A percentile compares a stretch with the other conserved stretches of the same genome.
phyloP scores from a whole-genome alignment of 2,797 vertebrate genomes.

The Acanthurus tractus region DNA sequence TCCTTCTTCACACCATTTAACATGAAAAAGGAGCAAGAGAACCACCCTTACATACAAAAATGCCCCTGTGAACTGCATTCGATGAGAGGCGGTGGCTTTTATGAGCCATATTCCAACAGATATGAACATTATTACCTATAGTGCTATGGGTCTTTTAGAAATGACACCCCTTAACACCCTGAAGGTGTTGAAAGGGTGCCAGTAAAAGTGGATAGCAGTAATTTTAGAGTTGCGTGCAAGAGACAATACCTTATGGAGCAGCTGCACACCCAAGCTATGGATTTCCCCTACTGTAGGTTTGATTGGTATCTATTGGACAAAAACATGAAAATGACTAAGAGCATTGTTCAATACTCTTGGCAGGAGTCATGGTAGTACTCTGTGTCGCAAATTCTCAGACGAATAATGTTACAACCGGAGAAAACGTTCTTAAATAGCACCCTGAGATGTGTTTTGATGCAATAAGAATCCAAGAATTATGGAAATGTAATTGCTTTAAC shows the following conservation, averaged over 20 bases:
- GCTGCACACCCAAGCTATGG: constrained; percentile 60
- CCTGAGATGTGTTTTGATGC: constrained; percentile 50
- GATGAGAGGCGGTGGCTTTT: constrained; percentile 59
- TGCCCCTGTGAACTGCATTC: constrained; percentile 29
- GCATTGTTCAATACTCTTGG: constrained; percentile 61
- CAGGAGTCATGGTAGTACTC: constrained; percentile 37
- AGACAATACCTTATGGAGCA: constrained; percentile 60
- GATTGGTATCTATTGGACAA: constrained; percentile 63
- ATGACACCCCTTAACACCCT: constrained; percentile 54
- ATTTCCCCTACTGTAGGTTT: constrained; percentile 66
- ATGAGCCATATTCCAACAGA: constrained; percentile 46
- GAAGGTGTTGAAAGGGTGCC: constrained; percentile 62
- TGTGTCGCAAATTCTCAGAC: constrained; percentile 42
- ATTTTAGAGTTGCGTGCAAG: constrained; percentile 76
- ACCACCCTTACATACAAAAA: constrained; percentile 20
- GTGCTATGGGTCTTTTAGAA: constrained; percentile 44
- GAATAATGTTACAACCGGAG: constrained; percentile 48
- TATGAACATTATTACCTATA: constrained; percentile 25
- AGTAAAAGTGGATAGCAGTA: constrained; percentile 50
- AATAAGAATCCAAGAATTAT: constrained; percentile 39
- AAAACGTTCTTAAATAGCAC: constrained; percentile 31
- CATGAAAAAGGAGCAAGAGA: constrained; percentile 10
- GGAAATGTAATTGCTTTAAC: constrained; percentile 34
- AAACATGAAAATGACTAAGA: constrained; percentile 58
- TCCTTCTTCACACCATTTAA: constrained; percentile 12